A percentile compares a stretch with the other conserved stretches of the same genome.
phyloP scores from a whole-genome alignment of 2,888 invertebrate genomes.

The Allolobophora icterica region DNA sequence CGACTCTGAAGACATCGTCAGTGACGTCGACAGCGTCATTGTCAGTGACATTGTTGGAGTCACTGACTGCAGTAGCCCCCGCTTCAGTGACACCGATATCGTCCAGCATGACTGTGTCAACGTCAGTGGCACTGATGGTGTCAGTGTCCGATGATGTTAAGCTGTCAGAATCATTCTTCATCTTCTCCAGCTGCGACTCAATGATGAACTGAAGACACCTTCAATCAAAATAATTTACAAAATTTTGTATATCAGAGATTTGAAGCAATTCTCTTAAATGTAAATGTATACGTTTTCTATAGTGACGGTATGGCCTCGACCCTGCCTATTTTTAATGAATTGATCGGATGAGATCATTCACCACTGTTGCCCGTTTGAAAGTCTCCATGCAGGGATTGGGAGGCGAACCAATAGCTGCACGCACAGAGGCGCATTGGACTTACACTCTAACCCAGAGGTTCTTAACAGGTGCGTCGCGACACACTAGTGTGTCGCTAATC shows the following conservation, averaged over 20 bases:
- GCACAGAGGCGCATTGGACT: too few relatives aligned
- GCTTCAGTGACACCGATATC: not conserved
- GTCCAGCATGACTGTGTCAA: not conserved
- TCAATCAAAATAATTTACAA: not conserved
- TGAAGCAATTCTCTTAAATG: not conserved
- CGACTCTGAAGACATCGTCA: too few relatives aligned
- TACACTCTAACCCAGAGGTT: too few relatives aligned
- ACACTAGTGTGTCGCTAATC: too few relatives aligned
- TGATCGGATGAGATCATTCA: too few relatives aligned
- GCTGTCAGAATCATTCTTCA: not conserved
- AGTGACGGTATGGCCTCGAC: not conserved
- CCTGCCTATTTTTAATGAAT: not conserved
- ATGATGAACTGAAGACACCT: slow-evolving; percentile 21
- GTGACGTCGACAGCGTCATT: too few relatives aligned
- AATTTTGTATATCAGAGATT: not conserved
- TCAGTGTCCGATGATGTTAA: not conserved
- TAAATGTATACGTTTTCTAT: too few relatives aligned
- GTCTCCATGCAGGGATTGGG: too few relatives aligned
- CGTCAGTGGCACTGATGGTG: slow-evolving; percentile 1
- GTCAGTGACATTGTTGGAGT: too few relatives aligned
- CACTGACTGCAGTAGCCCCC: not conserved
- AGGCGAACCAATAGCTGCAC: too few relatives aligned
- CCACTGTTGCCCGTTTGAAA: too few relatives aligned
- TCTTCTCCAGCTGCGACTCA: not conserved
- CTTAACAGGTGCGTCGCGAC: too few relatives aligned